Evolutionary conservation across 2,888 invertebrate genomes (phyloP).

Genomic region (Eupeodes luniger): DNA sequence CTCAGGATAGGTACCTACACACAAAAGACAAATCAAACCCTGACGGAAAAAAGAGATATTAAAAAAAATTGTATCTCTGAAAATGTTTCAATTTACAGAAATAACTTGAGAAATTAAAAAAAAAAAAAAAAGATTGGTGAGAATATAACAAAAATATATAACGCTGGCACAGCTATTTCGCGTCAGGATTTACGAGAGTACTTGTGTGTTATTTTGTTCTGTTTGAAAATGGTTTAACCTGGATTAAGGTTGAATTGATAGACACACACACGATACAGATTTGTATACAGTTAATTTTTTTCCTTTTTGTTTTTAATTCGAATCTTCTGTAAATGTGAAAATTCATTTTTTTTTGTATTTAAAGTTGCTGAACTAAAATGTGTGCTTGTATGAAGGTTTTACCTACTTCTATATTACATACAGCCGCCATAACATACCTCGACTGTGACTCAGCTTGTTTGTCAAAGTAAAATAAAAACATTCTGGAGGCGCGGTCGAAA

Average conservation of each 20-base stretch:
- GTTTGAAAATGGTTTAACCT: conserved; percentile 18
- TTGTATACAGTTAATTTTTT: background rate
- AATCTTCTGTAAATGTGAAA: background rate
- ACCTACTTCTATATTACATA: too few species aligned
- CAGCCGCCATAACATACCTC: too few species aligned
- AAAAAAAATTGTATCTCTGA: conserved; percentile 18
- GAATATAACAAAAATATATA: background rate
- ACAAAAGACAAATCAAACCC: conserved; percentile 19
- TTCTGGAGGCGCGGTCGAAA: too few species aligned
- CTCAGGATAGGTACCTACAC: background rate
- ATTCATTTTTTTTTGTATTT: background rate
- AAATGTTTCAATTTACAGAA: conserved; percentile 25
- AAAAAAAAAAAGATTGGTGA: background rate
- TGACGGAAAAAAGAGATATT: background rate
- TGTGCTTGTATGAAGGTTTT: background rate
- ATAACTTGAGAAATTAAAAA: conserved; percentile 16
- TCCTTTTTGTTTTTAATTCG: background rate
- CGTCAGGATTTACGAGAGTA: background rate
- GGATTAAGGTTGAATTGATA: conserved; percentile 5
- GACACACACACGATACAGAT: background rate
- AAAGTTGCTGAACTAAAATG: background rate
- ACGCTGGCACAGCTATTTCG: background rate
- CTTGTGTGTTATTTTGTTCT: background rate
- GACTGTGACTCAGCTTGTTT: too few species aligned
- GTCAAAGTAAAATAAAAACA: too few species aligned